Evolutionary conservation across 1,140 invertebrate species (phyloP).

Genomic region (Paraescarpia echinospica): DNA sequence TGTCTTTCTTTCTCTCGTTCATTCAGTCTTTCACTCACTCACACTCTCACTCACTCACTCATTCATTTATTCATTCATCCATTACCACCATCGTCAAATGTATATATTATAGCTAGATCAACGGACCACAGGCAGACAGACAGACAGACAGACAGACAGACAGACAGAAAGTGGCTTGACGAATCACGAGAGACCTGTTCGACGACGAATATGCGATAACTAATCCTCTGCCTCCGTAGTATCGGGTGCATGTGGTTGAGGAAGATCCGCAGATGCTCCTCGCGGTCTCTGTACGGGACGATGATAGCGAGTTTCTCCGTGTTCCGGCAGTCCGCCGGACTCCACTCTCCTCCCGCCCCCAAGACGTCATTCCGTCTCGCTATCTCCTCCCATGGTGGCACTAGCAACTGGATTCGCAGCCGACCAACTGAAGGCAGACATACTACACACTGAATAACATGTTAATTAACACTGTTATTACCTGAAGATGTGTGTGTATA

Average conservation of each 20-base stretch:
- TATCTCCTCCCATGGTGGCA: not conserved
- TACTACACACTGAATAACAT: not conserved
- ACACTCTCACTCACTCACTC: no score
- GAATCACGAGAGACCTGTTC: slow-evolving; percentile 31
- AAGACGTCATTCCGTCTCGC: not conserved
- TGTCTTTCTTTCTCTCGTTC: no score
- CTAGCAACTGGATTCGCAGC: not conserved
- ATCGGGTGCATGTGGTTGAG: slow-evolving; percentile 88
- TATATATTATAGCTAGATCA: no score
- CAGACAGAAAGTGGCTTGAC: not conserved
- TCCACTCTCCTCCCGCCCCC: slow-evolving; percentile 9
- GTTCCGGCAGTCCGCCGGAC: slow-evolving; percentile 10
- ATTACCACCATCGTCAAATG: no score
- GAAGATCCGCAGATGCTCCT: slow-evolving; percentile 75
- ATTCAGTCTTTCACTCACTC: no score
- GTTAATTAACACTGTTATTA: no score
- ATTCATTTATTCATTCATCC: no score
- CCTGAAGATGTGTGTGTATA: no score
- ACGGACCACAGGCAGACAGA: no score
- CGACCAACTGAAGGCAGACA: not conserved
- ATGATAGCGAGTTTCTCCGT: slow-evolving; percentile 71
- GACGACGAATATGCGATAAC: slow-evolving; percentile 35
- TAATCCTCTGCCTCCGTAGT: slow-evolving; percentile 32
- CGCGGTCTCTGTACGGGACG: slow-evolving; percentile 76
- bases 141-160: not conserved